phyloP scores from a whole-genome alignment of 2,113 vertebrate genomes.

The Rhombomys opimus region DNA sequence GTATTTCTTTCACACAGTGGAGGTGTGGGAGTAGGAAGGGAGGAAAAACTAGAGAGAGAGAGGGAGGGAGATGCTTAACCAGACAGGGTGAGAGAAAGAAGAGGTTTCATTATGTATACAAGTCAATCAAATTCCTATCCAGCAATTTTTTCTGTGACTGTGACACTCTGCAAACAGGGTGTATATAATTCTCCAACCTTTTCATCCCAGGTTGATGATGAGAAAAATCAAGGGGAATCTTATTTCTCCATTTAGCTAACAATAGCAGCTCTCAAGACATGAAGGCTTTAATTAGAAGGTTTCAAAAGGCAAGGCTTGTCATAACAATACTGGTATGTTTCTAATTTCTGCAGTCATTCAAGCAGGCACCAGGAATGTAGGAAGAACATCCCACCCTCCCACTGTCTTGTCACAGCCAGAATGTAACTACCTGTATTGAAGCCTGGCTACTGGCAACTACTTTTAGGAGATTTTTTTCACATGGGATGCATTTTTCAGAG shows the following conservation, averaged over 20 bases:
- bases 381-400: constrained; percentile 61
- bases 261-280: constrained; percentile 78
- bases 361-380: constrained; percentile 78
- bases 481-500: constrained; percentile 59
- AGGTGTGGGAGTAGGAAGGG: too few relatives aligned
- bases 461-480: constrained; percentile 77
- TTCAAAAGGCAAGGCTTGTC: constrained; percentile 84
- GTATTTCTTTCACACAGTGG: not conserved
- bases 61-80: not conserved
- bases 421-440: constrained; percentile 67
- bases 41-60: too few relatives aligned
- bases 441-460: constrained; percentile 63
- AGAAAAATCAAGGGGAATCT: constrained; percentile 68
- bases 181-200: constrained; percentile 72
- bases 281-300: constrained; percentile 85
- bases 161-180: constrained; percentile 47
- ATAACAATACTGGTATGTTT: constrained; percentile 81
- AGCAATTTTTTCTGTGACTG: not conserved
- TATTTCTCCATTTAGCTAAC: constrained; percentile 77
- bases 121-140: constrained; percentile 52
- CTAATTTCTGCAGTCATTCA: constrained; percentile 80
- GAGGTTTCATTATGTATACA: not conserved
- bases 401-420: constrained; percentile 69
- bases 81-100: not conserved
- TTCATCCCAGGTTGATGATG: constrained; percentile 69